Conservation (phyloP, 2,797 vertebrate species). For the Enteromius trimaculatus region DNA sequence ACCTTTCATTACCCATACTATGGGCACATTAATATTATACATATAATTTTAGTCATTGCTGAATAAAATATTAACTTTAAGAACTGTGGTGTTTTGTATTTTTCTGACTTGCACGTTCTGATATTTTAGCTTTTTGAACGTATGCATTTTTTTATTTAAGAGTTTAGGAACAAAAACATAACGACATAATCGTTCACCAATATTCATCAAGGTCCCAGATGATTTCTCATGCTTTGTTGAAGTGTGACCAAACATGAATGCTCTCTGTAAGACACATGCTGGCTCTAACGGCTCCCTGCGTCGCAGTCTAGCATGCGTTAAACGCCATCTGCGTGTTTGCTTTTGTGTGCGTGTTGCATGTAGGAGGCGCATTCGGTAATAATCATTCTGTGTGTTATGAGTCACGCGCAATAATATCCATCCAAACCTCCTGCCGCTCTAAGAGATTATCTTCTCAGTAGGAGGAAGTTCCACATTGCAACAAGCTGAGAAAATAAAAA, state of each 20-base stretch:
- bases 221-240: background rate
- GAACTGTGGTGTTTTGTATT: background rate
- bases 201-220: background rate
- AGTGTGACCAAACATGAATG: background rate
- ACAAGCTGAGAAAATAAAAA: constrained; percentile 19
- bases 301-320: constrained; percentile 17
- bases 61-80: background rate
- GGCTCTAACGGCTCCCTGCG: constrained; percentile 22
- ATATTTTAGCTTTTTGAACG: background rate
- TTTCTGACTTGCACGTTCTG: too few species aligned
- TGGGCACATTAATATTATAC: too few species aligned
- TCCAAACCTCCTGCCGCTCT: constrained; percentile 37
- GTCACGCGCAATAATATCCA: constrained; percentile 33
- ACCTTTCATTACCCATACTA: too few species aligned
- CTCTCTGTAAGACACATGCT: background rate
- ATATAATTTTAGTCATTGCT: background rate
- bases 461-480: constrained; percentile 37
- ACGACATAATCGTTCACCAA: background rate
- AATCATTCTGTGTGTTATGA: constrained; percentile 42
- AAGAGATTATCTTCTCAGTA: constrained; percentile 45
- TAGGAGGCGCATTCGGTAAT: constrained; percentile 40
- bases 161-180: background rate
- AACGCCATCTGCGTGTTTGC: constrained; percentile 30
- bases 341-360: constrained; percentile 37
- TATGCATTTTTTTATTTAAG: background rate